Base-by-base conservation (phyloP, 2,797 vertebrate species). In the Aulostomus chinensis region DNA sequence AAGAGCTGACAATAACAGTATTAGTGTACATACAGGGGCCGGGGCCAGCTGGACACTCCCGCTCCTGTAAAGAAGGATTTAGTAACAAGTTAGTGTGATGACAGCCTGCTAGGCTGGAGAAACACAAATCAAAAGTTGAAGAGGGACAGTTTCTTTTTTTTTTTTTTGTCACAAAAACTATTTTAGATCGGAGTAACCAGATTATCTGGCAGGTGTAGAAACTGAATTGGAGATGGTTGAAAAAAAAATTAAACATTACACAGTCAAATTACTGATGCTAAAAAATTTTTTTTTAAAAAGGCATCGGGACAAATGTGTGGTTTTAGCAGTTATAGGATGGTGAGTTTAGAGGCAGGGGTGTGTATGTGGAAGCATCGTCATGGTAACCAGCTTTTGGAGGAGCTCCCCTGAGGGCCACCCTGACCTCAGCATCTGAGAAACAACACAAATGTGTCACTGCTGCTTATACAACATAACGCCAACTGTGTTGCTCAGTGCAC, bases 41-140 rank as follows among this genome's bases (percentile, higher is more conserved):
- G 63, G 63, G 63, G 63, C 78, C 80, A 85, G 83, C 81, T 85
- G 84, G 63, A 86, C 76, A 68, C 63, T 60, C 62, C 72, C 53
- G 86, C 33, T 68, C 66, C 66, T 42, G 80, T 68, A 81, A 82
- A 86, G 80, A 65, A 57, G 86, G 87, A 85, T 87, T 91, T 87
- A 84, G 25, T 68, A 64, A 68, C 58, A 86, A 88, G 82, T 84
- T 78, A 74, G 62, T 70, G 68, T 83, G 84, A 91, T 88, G 85
- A 84, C 66, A 65, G 53, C 1, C n/a, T 76, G 40, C 51, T 7
- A 21, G 37, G 18, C 56, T 53, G 47, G 34, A 25, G 34, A 72
- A 32, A 46, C 36, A 22, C 15, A 35, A 63, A 83, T 62, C 69
- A 73, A 73, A 78, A 80, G 76, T 83, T 80, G 26, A 25, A 12